A percentile compares a stretch with the other conserved stretches of the same genome.
Evolutionary conservation across 2,113 vertebrate genomes (phyloP).

Genomic region (Sander lucioperca): DNA sequence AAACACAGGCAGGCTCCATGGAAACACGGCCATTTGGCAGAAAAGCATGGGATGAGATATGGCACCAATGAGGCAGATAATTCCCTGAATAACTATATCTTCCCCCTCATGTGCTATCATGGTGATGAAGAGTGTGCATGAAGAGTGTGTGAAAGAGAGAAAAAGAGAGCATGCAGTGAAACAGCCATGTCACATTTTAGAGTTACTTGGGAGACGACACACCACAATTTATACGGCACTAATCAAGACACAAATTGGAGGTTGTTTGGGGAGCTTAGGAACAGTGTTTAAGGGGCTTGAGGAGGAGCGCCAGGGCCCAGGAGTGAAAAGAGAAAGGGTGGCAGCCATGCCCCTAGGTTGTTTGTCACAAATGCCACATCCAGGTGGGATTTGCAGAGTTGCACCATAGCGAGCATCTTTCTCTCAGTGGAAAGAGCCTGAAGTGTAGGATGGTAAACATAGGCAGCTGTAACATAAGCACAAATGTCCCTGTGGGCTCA

Average conservation of each 20-base stretch:
- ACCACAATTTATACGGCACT: conserved; percentile 53
- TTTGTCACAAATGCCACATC: conserved; percentile 83
- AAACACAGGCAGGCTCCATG: conserved; percentile 79
- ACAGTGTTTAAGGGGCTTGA: conserved; percentile 40
- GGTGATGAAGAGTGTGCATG: conserved; percentile 52
- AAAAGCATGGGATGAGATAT: conserved; percentile 71
- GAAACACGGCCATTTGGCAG: conserved; percentile 79
- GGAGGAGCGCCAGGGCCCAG: conserved; percentile 47
- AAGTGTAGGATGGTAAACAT: conserved; percentile 96
- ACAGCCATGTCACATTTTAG: conserved; percentile 48
- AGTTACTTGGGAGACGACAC: conserved; percentile 49
- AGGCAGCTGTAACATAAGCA: conserved; percentile 89
- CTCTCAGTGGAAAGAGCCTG: conserved; percentile 92
- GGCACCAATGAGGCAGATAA: conserved; percentile 81
- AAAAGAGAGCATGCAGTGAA: conserved; percentile 27
- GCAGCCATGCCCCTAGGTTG: conserved; percentile 79
- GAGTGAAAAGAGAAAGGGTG: conserved; percentile 66
- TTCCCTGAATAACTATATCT: conserved; percentile 79
- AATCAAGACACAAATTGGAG: conserved; percentile 68
- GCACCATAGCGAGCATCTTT: conserved; percentile 90
- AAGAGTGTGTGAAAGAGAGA: conserved; percentile 25
- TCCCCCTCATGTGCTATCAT: conserved; percentile 71
- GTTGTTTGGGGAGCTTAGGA: conserved; percentile 58
- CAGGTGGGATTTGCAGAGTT: conserved; percentile 90
- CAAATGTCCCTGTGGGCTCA: conserved; percentile 86